Percentiles rank a stretch among this genome's conserved stretches.
These are phyloP conservation scores for Eleutherodactylus coqui DNA, from an alignment of 2,797 vertebrate genomes.

Conservation along the genomic window DNA sequence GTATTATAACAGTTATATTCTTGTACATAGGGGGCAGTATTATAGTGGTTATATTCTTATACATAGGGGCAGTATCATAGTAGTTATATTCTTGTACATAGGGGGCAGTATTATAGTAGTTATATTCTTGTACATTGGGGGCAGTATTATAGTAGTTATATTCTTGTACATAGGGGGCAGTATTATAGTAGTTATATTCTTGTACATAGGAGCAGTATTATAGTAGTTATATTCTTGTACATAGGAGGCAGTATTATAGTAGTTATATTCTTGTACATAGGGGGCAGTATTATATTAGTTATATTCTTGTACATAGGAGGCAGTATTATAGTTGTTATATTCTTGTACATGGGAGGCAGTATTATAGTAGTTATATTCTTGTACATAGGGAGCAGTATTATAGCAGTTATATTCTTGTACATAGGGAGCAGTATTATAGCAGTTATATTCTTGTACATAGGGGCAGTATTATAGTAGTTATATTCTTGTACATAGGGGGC, in stretches of 20 bases:
- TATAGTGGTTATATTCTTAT: too few relatives aligned
- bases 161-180: neutral
- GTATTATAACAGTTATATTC: too few relatives aligned
- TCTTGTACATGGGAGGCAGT: neutral
- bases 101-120: too few relatives aligned
- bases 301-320: constrained; percentile 1
- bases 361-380: constrained; percentile 27
- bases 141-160: too few relatives aligned
- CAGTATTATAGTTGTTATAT: constrained; percentile 19
- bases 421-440: constrained; percentile 1
- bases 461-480: constrained; percentile 9
- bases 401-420: neutral
- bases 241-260: constrained; percentile 6
- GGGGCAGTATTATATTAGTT: constrained; percentile 8
- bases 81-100: too few relatives aligned
- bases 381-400: neutral
- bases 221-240: constrained; percentile 12
- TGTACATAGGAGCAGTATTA: constrained; percentile 1
- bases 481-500: constrained; percentile 1
- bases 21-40: too few relatives aligned
- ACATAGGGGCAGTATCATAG: too few relatives aligned
- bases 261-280: constrained; percentile 14
- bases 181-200: constrained; percentile 11
- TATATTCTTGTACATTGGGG: too few relatives aligned
- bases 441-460: neutral